Conservation (phyloP, 1,140 invertebrate genomes). For the Drosophila melanogaster region DNA sequence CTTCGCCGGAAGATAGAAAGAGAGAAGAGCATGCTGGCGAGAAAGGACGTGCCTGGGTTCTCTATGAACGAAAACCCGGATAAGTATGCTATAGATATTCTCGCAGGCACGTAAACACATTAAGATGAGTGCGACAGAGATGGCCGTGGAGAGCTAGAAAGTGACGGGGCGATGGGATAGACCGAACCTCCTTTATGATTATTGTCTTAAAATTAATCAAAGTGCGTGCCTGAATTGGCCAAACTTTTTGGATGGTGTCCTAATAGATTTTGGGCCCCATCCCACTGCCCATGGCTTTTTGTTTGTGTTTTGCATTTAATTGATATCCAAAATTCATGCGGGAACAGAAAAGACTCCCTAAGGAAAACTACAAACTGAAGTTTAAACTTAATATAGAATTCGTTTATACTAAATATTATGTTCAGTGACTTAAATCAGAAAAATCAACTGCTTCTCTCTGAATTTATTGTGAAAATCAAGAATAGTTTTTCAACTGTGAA, state of each 20-base stretch:
- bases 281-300: constrained; percentile 1
- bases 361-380: background rate
- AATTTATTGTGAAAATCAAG: constrained; percentile 11
- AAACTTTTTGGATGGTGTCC: constrained; percentile 26
- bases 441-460: background rate
- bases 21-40: constrained; percentile 9
- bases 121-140: constrained; percentile 41
- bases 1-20: constrained; percentile 1
- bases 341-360: constrained; percentile 10
- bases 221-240: constrained; percentile 57
- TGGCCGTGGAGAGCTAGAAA: background rate
- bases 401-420: too few species aligned
- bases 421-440: background rate
- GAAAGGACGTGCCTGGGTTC: constrained; percentile 57
- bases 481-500: constrained; percentile 2
- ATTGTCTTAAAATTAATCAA: constrained; percentile 83
- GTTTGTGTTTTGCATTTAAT: constrained; percentile 53
- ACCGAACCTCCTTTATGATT: constrained; percentile 67
- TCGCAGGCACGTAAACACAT: constrained; percentile 62
- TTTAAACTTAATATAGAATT: too few species aligned
- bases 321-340: constrained; percentile 19
- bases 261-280: constrained; percentile 62
- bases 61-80: constrained; percentile 36
- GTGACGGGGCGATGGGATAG: constrained; percentile 7
- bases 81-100: constrained; percentile 69